A percentile compares a stretch with the other conserved stretches of the same genome.
These are phyloP conservation scores for Saccopteryx bilineata DNA, from an alignment of 2,113 vertebrate species.

Conservation along the genomic window DNA sequence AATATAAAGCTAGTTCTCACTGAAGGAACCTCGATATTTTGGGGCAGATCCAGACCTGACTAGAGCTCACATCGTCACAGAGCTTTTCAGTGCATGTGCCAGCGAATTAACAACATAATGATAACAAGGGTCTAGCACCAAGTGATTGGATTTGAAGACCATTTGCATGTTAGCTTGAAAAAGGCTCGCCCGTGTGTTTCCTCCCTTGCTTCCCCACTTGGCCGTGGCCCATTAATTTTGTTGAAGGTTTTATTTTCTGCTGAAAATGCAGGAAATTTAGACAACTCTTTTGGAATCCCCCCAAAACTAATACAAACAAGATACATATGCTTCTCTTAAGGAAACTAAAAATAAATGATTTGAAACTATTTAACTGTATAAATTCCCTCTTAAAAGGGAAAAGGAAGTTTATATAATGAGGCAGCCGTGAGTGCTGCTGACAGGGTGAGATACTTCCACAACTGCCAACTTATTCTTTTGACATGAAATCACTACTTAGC, in stretches of 20 bases:
- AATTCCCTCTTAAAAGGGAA: conserved; percentile 83
- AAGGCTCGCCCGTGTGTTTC: conserved; percentile 60
- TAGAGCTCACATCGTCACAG: conserved; percentile 65
- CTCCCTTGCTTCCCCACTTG: conserved; percentile 38
- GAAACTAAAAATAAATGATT: conserved; percentile 88
- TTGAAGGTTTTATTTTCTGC: conserved; percentile 89
- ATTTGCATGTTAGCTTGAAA: conserved; percentile 23
- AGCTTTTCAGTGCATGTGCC: conserved; percentile 46
- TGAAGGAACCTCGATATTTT: conserved; percentile 14
- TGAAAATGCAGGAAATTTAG: conserved; percentile 90
- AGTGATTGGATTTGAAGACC: conserved; percentile 78
- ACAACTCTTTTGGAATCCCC: conserved; percentile 87
- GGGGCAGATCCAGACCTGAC: conserved; percentile 67
- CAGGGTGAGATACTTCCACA: conserved; percentile 74
- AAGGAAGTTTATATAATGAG: conserved; percentile 83
- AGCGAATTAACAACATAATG: conserved; percentile 72
- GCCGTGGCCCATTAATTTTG: conserved; percentile 83
- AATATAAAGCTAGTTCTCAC: conserved; percentile 57
- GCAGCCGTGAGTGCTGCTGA: conserved; percentile 75
- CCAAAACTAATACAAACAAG: conserved; percentile 90
- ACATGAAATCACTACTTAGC: conserved; percentile 23
- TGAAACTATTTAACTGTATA: conserved; percentile 84
- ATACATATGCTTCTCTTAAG: conserved; percentile 87
- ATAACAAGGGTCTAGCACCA: conserved; percentile 74
- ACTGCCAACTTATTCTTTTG: conserved; percentile 45